phyloP scores from a whole-genome alignment of 2,797 vertebrate species.

The Poecile montanus region DNA sequence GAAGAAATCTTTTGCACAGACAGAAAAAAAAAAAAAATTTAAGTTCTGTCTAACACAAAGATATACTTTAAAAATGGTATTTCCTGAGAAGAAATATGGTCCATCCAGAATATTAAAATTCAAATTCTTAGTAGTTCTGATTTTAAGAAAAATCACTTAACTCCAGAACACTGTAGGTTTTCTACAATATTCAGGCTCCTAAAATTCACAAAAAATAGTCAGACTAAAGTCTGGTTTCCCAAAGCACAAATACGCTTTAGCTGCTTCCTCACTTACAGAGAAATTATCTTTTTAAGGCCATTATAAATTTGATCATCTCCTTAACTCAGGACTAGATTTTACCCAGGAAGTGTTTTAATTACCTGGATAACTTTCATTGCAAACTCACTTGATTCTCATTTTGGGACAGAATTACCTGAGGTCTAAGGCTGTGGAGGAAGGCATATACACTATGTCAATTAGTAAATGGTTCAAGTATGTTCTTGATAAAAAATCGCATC shows the following conservation, averaged over 20 bases:
- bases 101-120: not conserved
- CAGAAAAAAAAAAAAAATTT: not conserved
- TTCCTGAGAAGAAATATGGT: not conserved
- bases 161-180: not conserved
- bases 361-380: not conserved
- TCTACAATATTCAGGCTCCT: not conserved
- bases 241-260: not conserved
- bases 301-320: not conserved
- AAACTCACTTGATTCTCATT: not conserved
- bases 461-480: not conserved
- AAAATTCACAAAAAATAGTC: not conserved
- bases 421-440: not conserved
- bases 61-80: not conserved
- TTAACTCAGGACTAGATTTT: not conserved
- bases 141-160: not conserved
- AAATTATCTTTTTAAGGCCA: not conserved
- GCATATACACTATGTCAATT: not conserved
- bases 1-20: not conserved
- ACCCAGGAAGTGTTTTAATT: not conserved
- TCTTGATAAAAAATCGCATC: not conserved
- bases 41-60: not conserved
- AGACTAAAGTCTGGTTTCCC: not conserved
- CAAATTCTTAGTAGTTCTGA: not conserved
- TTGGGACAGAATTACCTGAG: not conserved
- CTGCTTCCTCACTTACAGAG: not conserved